Percentiles rank a stretch among this genome's conserved stretches.
Evolutionary conservation across 2,797 vertebrate genomes (phyloP).

Genomic region (Onychomys leucogaster): DNA sequence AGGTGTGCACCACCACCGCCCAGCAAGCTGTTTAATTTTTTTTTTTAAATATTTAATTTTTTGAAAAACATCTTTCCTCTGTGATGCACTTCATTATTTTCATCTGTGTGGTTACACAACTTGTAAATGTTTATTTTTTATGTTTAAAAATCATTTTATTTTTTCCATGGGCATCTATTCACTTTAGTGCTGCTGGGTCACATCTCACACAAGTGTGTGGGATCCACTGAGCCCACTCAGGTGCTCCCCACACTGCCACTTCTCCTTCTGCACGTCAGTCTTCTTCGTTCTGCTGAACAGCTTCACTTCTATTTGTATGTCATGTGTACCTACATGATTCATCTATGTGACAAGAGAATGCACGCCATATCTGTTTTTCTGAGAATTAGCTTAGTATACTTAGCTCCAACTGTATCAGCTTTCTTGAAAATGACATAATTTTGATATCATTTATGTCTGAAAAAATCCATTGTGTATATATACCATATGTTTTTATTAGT

Average conservation of each 20-base stretch:
- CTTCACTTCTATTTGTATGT: neutral
- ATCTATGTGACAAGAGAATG: neutral
- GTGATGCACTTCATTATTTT: neutral
- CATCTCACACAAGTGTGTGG: neutral
- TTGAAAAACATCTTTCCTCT: neutral
- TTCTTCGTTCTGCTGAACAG: neutral
- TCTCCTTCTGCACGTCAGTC: too few relatives aligned
- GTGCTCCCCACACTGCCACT: too few relatives aligned
- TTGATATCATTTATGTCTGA: neutral
- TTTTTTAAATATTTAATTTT: neutral
- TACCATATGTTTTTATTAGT: neutral
- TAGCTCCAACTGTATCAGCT: neutral
- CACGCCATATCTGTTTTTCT: neutral
- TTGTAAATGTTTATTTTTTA: slow-evolving; percentile 9
- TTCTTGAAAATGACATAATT: neutral
- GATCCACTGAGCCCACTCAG: neutral
- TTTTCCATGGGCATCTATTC: neutral
- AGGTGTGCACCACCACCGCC: too few relatives aligned
- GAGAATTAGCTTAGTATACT: neutral
- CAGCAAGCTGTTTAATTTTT: too few relatives aligned
- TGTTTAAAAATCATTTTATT: neutral
- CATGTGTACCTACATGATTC: neutral
- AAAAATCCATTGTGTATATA: neutral
- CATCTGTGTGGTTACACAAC: neutral
- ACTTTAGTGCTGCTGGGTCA: neutral